Evolutionary conservation across 1,140 invertebrate genomes (phyloP), one percentile per base, ranked within the genome.

Genomic region (Caenorhabditis brenneri): DNA sequence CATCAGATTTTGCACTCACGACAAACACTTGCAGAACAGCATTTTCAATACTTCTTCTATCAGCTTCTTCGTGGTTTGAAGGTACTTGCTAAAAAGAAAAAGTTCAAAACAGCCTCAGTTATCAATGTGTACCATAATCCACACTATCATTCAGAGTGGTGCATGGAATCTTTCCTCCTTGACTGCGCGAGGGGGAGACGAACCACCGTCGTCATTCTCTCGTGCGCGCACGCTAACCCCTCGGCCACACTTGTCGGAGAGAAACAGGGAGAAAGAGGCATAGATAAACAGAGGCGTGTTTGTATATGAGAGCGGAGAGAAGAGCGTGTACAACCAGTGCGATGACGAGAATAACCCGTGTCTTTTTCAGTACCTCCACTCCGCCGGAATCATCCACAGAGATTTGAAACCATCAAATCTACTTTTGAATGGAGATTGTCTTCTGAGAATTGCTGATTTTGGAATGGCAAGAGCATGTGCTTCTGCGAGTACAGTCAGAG

Each of bases 381-480:
- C 92, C 9, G 91, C 91, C 24, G 91, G 91, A 81, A 92, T 92
- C 27, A 90, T 92, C 22, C 92, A 92, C 85, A 51, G 92, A 78
- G 92, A 92, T 82, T 87, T 92, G 22, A 92, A 92, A 85, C 92
- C 92, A 9, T 92, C 92, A 65, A 92, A 92, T 86, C 82, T 92
- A 22, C 89, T 92, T 12, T 91, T 92, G 10, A 92, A 92, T 86
- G 91, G 91, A 82, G 91, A 92, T 83, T 92, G 92, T 86, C 91
- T 92, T 81, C 84, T 92, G 5, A 91, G 91, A 81, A 92, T 92
- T 80, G 92, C 91, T 69, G 92, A 92, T 87, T 92, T 92, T 91
- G 92, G 92, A 90, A 88, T 90, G 91, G 88, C 88, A 19, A 51
- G 86, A 36, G 86, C 65, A 16, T 65, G 49, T 48, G 86, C 87